phyloP scores from a whole-genome alignment of 1,140 invertebrate species.

The Hylaeus volcanicus region DNA sequence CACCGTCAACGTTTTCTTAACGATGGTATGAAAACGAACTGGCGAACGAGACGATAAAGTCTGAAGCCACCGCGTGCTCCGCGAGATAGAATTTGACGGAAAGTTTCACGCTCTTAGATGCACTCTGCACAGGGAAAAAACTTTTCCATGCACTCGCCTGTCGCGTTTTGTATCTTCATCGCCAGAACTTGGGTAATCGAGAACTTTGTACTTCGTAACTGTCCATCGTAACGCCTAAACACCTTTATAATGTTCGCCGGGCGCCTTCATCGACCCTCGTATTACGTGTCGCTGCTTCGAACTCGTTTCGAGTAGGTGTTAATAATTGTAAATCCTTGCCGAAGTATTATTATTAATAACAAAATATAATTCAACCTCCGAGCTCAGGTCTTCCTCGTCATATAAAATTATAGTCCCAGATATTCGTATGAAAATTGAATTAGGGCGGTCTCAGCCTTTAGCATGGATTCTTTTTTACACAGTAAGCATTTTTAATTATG shows the following conservation, averaged over 20 bases:
- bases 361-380: too few species aligned
- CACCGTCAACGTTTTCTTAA: not conserved
- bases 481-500: too few species aligned
- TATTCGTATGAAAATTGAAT: too few species aligned
- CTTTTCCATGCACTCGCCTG: constrained; percentile 18
- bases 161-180: constrained; percentile 59
- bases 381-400: too few species aligned
- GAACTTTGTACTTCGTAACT: constrained; percentile 64
- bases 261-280: not conserved
- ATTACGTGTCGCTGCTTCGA: too few species aligned
- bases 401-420: too few species aligned
- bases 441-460: too few species aligned
- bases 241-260: constrained; percentile 53
- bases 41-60: constrained; percentile 4
- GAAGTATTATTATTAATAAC: too few species aligned
- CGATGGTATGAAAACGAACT: not conserved
- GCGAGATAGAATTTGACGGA: constrained; percentile 38
- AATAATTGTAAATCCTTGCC: not conserved
- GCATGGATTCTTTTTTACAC: too few species aligned
- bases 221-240: constrained; percentile 60
- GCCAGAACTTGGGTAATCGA: constrained; percentile 62
- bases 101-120: constrained; percentile 1
- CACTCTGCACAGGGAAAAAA: constrained; percentile 9
- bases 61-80: not conserved
- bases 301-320: not conserved